Evolutionary conservation across 2,113 vertebrate genomes (phyloP), one percentile per base, ranked within the genome.

Genomic region (Embiotoca jacksoni): DNA sequence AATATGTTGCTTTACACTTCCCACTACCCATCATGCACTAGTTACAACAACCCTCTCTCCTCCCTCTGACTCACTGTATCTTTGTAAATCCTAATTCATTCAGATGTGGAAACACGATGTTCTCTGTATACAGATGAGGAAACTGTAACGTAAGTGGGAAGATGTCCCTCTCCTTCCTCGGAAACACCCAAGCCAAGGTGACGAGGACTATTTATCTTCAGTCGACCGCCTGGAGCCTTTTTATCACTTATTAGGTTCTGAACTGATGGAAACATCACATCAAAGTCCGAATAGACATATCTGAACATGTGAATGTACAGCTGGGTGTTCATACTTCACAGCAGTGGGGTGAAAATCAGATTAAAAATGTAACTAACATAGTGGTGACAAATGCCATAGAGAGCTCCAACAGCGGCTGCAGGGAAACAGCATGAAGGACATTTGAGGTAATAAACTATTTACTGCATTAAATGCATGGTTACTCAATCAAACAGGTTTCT

Each of bases 81-180:
- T 65, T 13, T 54, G 37, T 64, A 47, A 47, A 49, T 70, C 30
- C 41, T 61, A 33, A 72, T 56, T 49, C 31, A 60, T 53, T 64
- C 54, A 35, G 31, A 33, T 36, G 15, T 6, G 8, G 16, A 68
- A 56, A 80, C n/a, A 66, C 54, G 6, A 66, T 49, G 46, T 41
- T 55, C 47, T 14, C 0, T 30, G 66, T 47, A 2, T 31, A 23
- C 16, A 76, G 44, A 76, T 49, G 35, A 76, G 70, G 55, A 84
- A 75, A 65, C 54, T 78, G 31, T 7, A 30, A 32, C 31, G 44
- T 31, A 63, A 72, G 46, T 44, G 9, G 33, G 23, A 62, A 72
- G 46, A 1, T 1, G 32, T 59, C 37, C 13, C 5, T 58, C 59
- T 39, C 4, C 30, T 60, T 33, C 5, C 30, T 15, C 6, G n/a